These are phyloP conservation scores for Tragopan temminckii DNA, from an alignment of 2,797 vertebrate species.

Conservation along the genomic window DNA sequence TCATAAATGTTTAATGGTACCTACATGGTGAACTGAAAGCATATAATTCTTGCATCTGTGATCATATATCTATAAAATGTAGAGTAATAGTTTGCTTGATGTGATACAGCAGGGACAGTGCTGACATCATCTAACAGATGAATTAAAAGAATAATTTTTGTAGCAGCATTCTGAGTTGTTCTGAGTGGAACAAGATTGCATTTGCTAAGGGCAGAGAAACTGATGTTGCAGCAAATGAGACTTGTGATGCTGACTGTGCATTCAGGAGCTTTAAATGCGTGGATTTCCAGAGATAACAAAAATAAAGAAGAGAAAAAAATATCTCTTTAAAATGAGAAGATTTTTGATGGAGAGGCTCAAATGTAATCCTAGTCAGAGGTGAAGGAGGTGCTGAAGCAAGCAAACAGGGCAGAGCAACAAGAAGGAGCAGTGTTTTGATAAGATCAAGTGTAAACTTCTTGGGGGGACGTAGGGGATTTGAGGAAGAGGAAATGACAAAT, in stretches of 20 bases:
- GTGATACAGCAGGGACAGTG: not conserved
- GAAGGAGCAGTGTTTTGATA: not conserved
- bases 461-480: not conserved
- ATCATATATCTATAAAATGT: not conserved
- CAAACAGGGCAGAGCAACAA: not conserved
- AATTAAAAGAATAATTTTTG: constrained; percentile 2
- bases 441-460: not conserved
- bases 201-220: constrained; percentile 43
- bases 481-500: not conserved
- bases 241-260: not conserved
- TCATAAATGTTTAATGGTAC: not conserved
- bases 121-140: not conserved
- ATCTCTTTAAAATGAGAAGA: not conserved
- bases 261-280: not conserved
- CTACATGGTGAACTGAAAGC: not conserved
- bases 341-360: not conserved
- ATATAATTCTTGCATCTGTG: not conserved
- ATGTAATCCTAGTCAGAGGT: not conserved
- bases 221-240: constrained; percentile 40
- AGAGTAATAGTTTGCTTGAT: not conserved
- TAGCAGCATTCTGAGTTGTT: not conserved
- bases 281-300: not conserved
- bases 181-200: constrained; percentile 1
- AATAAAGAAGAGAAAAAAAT: not conserved
- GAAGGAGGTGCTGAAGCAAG: not conserved